Base-by-base conservation (phyloP, 2,888 invertebrate genomes). In the Abrostola tripartita region DNA sequence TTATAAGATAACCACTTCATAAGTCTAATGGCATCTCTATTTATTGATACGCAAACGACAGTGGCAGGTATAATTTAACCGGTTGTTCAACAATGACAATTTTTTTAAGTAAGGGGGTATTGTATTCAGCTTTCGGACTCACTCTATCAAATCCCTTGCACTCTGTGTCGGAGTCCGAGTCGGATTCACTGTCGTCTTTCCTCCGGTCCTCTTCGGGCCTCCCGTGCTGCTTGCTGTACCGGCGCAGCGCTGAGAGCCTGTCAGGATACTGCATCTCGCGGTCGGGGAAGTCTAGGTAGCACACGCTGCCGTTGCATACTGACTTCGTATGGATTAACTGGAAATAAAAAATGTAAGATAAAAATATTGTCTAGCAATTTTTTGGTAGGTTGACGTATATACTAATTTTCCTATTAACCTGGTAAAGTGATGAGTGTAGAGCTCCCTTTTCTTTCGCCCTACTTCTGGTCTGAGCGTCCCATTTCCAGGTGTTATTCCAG, bases 81-180 rank as follows among this genome's bases (percentile, higher is more conserved):
- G n/a, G n/a, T n/a, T n/a, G n/a, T n/a, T n/a, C n/a, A n/a, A n/a
- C n/a, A n/a, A n/a, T n/a, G n/a, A n/a, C n/a, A n/a, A n/a, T n/a
- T n/a, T n/a, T n/a, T n/a, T n/a, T n/a, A n/a, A n/a, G n/a, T n/a
- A n/a, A n/a, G n/a, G n/a, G n/a, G n/a, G n/a, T n/a, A n/a, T n/a
- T n/a, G 24, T 24, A 24, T 24, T 24, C 24, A 24, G 24, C 24
- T 24, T 2, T 24, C 1, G 24, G 24, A 78, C 90, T 91, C 71
- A 96, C 96, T 87, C 95, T 87, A 71, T 95, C 95, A 38, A 84
- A 81, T 2, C 93, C 93, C 76, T 94, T 94, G 85, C 92, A 91
- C 64, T 95, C 94, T 0, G 93, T 93, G 68, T 96, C 96, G 0
- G 96, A 95, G 68, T 95, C 95, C 0, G 94, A 95, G 65, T 95